Base-by-base conservation (phyloP, 2,797 vertebrate genomes). In the Acridotheres tristis region DNA sequence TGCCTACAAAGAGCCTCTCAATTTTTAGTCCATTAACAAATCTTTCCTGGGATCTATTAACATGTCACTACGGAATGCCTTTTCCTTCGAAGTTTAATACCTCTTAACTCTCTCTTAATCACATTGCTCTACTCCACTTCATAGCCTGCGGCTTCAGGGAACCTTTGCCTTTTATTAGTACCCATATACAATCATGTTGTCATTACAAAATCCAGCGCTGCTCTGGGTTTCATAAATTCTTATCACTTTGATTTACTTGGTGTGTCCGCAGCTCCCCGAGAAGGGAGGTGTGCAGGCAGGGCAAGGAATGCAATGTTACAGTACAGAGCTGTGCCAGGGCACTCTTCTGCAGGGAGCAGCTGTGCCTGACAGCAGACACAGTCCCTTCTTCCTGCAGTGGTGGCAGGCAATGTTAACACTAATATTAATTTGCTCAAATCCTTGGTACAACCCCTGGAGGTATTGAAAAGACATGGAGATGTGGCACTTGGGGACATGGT, bases 121-220 rank as follows among this genome's bases (percentile, higher is more conserved):
- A 94, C 88, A 83, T 80, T 81, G 65, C 90, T 88, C n/a, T 89
- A 93, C 91, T 93, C 88, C 85, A 76, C 61, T 95, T 91, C 85
- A 84, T 84, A 93, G 94, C 91, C 93, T 78, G 85, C 20, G 11
- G 94, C 94, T 96, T 93, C 73, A 55, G 90, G 84, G 95, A 95
- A 88, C 94, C 86, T 96, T 96, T 95, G 75, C 71, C 79, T 97
- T 97, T 97, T 97, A 96, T 95, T 96, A 85, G 85, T 76, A 45
- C 75, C 80, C 90, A 93, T 95, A 95, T 96, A 94, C 94, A 90
- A 96, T 91, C 89, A 75, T 50, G 66, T 75, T 91, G 86, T 79
- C 96, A 76, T 93, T 97, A 72, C 74, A 92, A 89, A 94, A 96
- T 79, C 79, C 85, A 92, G 69, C 22, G 12, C 84, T 73, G 75